A percentile compares a stretch with the other conserved stretches of the same genome.
phyloP scores from a whole-genome alignment of 2,113 vertebrate species.

The Paradisaea rubra region DNA sequence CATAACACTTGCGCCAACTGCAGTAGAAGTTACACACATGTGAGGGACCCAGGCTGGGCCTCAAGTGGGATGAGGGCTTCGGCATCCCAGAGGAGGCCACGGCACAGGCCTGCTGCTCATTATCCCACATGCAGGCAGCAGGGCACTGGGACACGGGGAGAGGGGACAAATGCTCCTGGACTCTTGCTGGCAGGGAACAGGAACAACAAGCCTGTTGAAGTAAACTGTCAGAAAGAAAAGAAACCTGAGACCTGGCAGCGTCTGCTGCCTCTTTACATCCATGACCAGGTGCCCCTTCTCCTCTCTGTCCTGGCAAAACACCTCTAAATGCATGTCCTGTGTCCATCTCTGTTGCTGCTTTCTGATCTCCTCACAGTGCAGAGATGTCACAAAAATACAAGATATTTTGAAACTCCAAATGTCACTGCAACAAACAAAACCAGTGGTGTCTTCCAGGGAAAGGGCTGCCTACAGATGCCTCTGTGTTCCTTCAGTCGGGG shows the following conservation, averaged over 20 bases:
- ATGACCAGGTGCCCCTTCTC: neutral
- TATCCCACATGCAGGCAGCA: rapidly evolving
- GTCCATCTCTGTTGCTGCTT: neutral
- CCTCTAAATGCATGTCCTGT: neutral
- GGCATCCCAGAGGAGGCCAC: rapidly evolving
- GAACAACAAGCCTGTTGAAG: neutral
- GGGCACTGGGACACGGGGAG: neutral
- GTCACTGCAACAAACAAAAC: neutral
- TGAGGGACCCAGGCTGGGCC: neutral
- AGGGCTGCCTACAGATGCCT: neutral
- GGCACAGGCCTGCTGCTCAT: neutral
- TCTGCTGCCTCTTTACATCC: neutral
- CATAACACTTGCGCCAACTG: neutral
- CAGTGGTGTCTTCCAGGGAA: neutral
- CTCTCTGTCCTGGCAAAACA: neutral
- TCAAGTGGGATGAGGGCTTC: neutral
- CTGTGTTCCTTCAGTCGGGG: rapidly evolving
- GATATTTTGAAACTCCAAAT: neutral
- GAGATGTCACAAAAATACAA: rapidly evolving
- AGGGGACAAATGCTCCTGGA: neutral
- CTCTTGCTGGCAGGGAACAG: neutral
- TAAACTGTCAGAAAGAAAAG: neutral
- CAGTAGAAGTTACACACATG: neutral
- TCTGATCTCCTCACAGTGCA: neutral
- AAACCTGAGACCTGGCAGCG: rapidly evolving